Base-by-base conservation (phyloP, 2,797 vertebrate species). In the Gadopsis marmoratus region DNA sequence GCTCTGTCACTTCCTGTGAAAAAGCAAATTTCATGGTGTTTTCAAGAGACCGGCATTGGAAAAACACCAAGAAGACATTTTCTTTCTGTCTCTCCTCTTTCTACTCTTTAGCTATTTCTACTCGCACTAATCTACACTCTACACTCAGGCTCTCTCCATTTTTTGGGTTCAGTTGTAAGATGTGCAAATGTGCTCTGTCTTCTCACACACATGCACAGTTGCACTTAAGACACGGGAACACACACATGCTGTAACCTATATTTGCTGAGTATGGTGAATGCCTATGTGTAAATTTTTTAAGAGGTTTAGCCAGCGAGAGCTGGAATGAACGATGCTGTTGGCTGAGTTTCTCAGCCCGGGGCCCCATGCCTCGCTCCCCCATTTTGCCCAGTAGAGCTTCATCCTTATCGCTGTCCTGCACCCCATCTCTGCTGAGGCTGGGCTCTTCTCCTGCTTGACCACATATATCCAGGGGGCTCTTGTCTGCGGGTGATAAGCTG, bases 401-500 rank as follows among this genome's bases (percentile, higher is more conserved):
- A 81, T 92, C 87, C 95, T 96, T 96, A 96, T 96, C 95, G 81
- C 92, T 73, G 86, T 89, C 88, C 92, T 93, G 93, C 95, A 96
- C 94, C 94, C 94, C 91, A 80, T 90, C 91, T 43, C 89, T 88
- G 92, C 86, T 83, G 85, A 89, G 87, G 88, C 91, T 82, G 86
- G 87, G 87, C 91, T 93, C 89, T 84, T 93, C 90, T 94, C 74
- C 92, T 91, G 92, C 90, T 92, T 92, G 85, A 93, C 92, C 93
- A 87, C 89, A 91, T 94, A 94, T 94, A 94, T 94, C 92, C 92
- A 82, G 89, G 92, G 90, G 94, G 90, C 91, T 93, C 91, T 95
- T 96, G 95, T 95, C 93, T 94, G 92, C 87, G 93, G 93, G 93
- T 91, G 96, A 96, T 96, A 96, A 96, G 94, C 93, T 90, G 92